Conservation (phyloP, 2,888 invertebrate genomes). For the Brachypterus glaber region DNA sequence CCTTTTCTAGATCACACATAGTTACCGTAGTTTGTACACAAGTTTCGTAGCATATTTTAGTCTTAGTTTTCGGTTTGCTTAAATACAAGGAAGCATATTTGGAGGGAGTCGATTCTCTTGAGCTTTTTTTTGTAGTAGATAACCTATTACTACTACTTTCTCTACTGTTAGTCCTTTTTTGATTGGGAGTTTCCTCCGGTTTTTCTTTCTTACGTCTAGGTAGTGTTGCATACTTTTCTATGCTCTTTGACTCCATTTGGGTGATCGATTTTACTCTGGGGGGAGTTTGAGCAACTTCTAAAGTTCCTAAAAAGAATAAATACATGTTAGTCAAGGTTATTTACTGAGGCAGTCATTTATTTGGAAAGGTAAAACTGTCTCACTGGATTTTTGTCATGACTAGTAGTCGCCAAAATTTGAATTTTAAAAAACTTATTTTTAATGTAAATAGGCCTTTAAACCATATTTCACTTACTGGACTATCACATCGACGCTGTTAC, state of each 20-base stretch:
- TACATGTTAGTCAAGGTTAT: no score
- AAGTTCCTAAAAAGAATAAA: no score
- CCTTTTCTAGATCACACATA: conserved; percentile 61
- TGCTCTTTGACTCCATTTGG: conserved; percentile 42
- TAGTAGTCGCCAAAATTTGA: no score
- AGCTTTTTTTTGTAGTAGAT: conserved; percentile 22
- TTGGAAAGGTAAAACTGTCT: no score
- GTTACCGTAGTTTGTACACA: conserved; percentile 68
- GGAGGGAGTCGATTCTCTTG: conserved; percentile 21
- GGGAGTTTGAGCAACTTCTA: no score
- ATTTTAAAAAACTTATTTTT: no score
- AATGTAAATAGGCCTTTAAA: no score
- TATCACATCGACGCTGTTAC: no score
- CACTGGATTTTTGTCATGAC: no score
- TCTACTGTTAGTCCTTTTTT: conserved; percentile 19
- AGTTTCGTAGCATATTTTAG: conserved; percentile 73
- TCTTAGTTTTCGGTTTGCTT: conserved; percentile 42
- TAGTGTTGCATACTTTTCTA: conserved; percentile 69
- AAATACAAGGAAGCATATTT: conserved; percentile 38
- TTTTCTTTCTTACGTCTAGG: conserved; percentile 63
- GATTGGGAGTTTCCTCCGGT: conserved; percentile 41
- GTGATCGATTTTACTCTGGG: conserved; percentile 26
- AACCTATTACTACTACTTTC: conserved; percentile 23
- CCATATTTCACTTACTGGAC: no score
- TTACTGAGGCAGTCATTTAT: no score